Percentiles rank a stretch among this genome's conserved stretches.
phyloP scores from a whole-genome alignment of 1,140 invertebrate species.

The Macrosteles quadrilineatus region DNA sequence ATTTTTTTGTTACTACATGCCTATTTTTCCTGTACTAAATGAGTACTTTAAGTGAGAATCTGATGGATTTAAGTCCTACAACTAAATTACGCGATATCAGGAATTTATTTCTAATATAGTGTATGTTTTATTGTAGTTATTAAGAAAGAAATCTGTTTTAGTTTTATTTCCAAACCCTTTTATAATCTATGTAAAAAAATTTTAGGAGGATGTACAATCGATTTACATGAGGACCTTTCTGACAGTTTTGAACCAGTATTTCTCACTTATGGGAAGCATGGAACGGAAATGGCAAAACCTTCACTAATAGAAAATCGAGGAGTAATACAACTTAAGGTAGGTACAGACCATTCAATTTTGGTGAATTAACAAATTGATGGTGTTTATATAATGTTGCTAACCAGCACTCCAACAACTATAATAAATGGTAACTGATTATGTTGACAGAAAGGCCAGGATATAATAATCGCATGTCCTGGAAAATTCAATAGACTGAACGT shows the following conservation, averaged over 20 bases:
- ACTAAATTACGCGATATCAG: too few relatives aligned
- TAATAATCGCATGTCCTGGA: not conserved
- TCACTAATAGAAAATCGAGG: not conserved
- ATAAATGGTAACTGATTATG: too few relatives aligned
- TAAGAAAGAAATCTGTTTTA: too few relatives aligned
- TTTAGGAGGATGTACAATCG: conserved; percentile 20
- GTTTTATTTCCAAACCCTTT: not conserved
- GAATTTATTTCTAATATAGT: too few relatives aligned
- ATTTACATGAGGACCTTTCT: conserved; percentile 30
- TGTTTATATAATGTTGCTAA: too few relatives aligned
- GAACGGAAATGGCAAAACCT: not conserved
- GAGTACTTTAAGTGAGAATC: too few relatives aligned
- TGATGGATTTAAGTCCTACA: too few relatives aligned
- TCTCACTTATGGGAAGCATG: not conserved
- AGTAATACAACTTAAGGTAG: not conserved
- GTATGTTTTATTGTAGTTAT: too few relatives aligned
- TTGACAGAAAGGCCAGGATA: not conserved
- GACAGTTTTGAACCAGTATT: conserved; percentile 35
- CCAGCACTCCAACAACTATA: too few relatives aligned
- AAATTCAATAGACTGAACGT: conserved; percentile 7
- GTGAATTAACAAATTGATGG: too few relatives aligned
- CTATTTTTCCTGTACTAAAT: too few relatives aligned
- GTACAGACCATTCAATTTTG: not conserved
- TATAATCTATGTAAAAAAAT: not conserved
- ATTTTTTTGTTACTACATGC: too few relatives aligned